These are phyloP conservation scores for Synergus itoensis DNA, from an alignment of 2,888 invertebrate species.

Conservation along the genomic window DNA sequence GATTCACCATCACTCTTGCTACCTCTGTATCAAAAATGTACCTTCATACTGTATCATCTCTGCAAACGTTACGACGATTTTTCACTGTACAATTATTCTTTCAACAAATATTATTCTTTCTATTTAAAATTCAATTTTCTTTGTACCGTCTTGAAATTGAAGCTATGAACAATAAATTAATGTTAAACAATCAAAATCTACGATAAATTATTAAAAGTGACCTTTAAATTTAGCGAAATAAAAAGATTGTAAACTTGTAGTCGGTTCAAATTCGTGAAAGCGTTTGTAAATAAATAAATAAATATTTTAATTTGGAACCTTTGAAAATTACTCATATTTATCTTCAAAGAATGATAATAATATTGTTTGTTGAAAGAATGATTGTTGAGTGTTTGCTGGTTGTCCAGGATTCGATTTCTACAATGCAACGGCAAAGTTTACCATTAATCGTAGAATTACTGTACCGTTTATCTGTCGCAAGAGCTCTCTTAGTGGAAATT, in stretches of 20 bases:
- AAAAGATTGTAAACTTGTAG: not conserved
- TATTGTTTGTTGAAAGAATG: not conserved
- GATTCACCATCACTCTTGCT: slow-evolving; percentile 31
- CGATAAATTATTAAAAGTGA: too few species aligned
- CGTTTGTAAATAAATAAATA: not conserved
- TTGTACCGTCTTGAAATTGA: not conserved
- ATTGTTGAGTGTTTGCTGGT: slow-evolving; percentile 18
- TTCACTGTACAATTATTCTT: not conserved
- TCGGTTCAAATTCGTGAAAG: not conserved
- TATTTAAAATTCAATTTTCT: not conserved
- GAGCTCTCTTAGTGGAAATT: not conserved
- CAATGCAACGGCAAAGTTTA: not conserved
- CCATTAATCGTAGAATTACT: not conserved
- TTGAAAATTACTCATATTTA: too few species aligned
- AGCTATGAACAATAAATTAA: too few species aligned
- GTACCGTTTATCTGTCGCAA: not conserved
- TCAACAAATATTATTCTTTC: not conserved
- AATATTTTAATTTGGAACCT: too few species aligned
- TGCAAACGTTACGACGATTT: slow-evolving; percentile 9
- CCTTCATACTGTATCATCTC: slow-evolving; percentile 25
- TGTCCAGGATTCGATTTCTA: slow-evolving; percentile 25
- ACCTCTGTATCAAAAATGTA: slow-evolving; percentile 35
- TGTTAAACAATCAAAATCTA: too few species aligned
- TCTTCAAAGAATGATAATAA: not conserved
- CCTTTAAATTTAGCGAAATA: not conserved